phyloP scores from a whole-genome alignment of 1,140 invertebrate genomes.

The Drosophila saltans region DNA sequence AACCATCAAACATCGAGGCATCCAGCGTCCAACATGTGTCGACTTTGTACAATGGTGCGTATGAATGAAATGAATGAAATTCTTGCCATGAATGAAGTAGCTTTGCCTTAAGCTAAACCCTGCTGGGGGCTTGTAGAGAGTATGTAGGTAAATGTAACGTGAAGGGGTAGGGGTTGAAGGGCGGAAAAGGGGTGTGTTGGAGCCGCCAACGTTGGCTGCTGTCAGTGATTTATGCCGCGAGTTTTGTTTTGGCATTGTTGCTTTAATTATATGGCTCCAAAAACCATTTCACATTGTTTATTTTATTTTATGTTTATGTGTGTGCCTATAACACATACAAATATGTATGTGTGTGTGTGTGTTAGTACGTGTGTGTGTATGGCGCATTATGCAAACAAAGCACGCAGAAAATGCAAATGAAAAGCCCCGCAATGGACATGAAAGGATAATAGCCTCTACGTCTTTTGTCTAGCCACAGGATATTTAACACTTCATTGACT shows the following conservation, averaged over 20 bases:
- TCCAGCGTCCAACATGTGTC: conserved; percentile 41
- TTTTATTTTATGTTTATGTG: conserved; percentile 26
- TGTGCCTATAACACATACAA: conserved; percentile 19
- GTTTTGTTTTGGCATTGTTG: conserved; percentile 56
- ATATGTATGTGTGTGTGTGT: not conserved
- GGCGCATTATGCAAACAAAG: conserved; percentile 53
- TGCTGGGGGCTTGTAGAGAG: not conserved
- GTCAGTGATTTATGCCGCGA: conserved; percentile 74
- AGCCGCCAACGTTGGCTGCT: conserved; percentile 7
- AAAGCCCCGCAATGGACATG: conserved; percentile 50
- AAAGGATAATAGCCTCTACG: conserved; percentile 32
- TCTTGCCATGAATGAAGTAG: conserved; percentile 42
- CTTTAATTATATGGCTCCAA: conserved; percentile 66
- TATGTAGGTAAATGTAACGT: too few species aligned
- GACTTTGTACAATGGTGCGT: conserved; percentile 54
- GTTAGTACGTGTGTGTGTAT: conserved; percentile 9
- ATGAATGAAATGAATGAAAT: conserved; percentile 72
- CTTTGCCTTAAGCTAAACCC: not conserved
- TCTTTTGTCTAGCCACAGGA: conserved; percentile 58
- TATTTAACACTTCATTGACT: conserved; percentile 79
- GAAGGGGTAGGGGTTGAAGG: not conserved
- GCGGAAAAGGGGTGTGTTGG: not conserved
- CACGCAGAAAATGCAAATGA: conserved; percentile 70
- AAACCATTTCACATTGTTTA: conserved; percentile 22
- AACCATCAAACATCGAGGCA: conserved; percentile 20